phyloP scores from a whole-genome alignment of 2,113 vertebrate species.

The Takifugu bimaculatus region DNA sequence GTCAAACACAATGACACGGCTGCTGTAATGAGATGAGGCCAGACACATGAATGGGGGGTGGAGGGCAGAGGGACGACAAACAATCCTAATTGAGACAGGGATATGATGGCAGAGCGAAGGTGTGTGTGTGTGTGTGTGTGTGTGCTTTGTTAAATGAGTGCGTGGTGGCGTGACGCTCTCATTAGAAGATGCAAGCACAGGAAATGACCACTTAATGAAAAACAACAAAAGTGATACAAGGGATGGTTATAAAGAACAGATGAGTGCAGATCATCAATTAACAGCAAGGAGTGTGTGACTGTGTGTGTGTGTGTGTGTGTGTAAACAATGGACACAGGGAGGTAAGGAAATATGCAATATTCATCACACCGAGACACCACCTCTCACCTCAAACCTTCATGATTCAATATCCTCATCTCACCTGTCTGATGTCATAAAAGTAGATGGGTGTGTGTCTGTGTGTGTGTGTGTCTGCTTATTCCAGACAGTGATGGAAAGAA shows the following conservation, averaged over 20 bases:
- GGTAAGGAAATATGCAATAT: conserved; percentile 34
- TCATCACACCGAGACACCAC: conserved; percentile 34
- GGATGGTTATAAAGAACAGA: conserved; percentile 47
- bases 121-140: conserved; percentile 27
- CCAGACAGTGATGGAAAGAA: conserved; percentile 5
- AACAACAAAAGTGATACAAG: conserved; percentile 53
- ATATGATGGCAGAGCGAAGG: conserved; percentile 45
- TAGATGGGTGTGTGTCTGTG: conserved; percentile 16
- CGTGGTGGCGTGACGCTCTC: conserved; percentile 72
- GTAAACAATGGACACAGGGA: conserved; percentile 35
- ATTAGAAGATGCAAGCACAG: conserved; percentile 77
- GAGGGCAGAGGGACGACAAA: conserved; percentile 53
- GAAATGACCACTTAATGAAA: conserved; percentile 74
- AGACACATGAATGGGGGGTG: conserved; percentile 37
- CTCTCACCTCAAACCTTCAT: conserved; percentile 47
- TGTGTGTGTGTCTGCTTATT: not conserved
- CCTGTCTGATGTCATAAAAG: conserved; percentile 31
- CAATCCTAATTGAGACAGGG: conserved; percentile 59
- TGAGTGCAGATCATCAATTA: conserved; percentile 40
- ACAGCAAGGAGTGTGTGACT: conserved; percentile 9
- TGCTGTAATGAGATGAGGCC: conserved; percentile 49
- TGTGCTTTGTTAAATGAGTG: conserved; percentile 50
- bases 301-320: not conserved
- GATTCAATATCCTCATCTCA: conserved; percentile 64
- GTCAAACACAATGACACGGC: conserved; percentile 92